Conservation (phyloP, 2,888 invertebrate genomes). For the Parthenolecanium corni region DNA sequence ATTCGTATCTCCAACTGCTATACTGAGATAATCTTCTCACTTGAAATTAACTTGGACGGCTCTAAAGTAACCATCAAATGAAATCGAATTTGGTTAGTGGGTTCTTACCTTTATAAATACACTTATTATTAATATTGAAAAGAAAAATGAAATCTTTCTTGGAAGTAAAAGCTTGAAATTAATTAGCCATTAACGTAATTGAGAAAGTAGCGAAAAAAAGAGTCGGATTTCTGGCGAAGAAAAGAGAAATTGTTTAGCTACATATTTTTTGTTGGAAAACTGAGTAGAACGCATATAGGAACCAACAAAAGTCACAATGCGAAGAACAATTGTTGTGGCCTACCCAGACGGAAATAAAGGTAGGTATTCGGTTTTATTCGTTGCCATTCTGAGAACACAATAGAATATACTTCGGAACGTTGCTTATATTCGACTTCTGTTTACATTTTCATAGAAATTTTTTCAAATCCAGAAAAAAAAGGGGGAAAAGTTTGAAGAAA, state of each 20-base stretch:
- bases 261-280: not conserved
- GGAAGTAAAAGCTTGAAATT: not conserved
- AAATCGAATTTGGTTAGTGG: too few relatives aligned
- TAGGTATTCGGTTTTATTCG: not conserved
- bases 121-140: too few relatives aligned
- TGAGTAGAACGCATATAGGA: conserved; percentile 3
- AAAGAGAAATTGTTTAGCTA: not conserved
- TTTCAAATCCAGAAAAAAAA: too few relatives aligned
- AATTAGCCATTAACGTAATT: conserved; percentile 16
- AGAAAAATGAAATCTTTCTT: too few relatives aligned
- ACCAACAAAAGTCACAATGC: conserved; percentile 1
- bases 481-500: not conserved
- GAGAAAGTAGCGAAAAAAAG: not conserved
- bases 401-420: conserved; percentile 18
- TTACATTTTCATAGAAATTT: conserved; percentile 12
- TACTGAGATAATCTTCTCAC: too few relatives aligned
- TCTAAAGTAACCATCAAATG: too few relatives aligned
- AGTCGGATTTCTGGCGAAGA: not conserved
- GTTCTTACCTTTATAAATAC: too few relatives aligned
- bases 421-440: conserved; percentile 14
- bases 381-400: conserved; percentile 16
- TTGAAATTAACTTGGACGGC: too few relatives aligned
- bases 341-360: conserved; percentile 26
- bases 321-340: conserved; percentile 21
- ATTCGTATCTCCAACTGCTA: too few relatives aligned